A percentile compares a stretch with the other conserved stretches of the same genome.
Conservation (phyloP, 2,797 vertebrate species). For the Ceryle rudis region DNA sequence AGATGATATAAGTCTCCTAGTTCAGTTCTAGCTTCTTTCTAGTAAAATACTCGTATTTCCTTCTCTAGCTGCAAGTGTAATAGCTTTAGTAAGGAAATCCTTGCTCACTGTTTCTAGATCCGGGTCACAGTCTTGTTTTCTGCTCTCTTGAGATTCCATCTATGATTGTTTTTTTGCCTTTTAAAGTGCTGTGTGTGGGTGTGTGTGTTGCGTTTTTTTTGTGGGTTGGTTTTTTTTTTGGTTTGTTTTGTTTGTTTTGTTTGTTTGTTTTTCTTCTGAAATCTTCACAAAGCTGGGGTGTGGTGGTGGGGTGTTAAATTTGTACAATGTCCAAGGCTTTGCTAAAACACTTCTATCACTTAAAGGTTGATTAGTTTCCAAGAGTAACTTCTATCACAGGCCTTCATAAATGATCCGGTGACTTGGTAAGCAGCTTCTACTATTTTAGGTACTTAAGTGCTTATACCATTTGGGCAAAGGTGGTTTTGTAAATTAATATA, state of each 20-base stretch:
- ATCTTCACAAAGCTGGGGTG: neutral
- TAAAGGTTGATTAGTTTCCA: neutral
- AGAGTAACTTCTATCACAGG: neutral
- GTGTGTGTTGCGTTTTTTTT: too few species aligned
- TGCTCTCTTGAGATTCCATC: neutral
- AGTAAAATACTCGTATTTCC: accelerated
- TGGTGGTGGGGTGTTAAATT: neutral
- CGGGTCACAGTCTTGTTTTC: neutral
- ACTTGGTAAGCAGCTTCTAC: neutral
- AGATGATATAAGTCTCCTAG: neutral
- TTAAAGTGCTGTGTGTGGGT: neutral
- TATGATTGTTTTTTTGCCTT: neutral
- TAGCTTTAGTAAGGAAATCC: neutral
- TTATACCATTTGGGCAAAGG: neutral
- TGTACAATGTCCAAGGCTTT: neutral
- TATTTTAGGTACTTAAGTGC: neutral
- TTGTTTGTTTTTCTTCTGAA: neutral
- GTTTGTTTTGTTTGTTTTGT: too few species aligned
- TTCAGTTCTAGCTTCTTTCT: neutral
- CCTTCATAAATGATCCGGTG: neutral
- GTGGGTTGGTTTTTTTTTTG: too few species aligned
- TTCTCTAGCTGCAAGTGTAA: neutral
- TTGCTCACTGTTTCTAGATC: neutral
- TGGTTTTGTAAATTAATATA: constrained; percentile 28
- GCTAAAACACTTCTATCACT: neutral